Percentiles rank a stretch among this genome's conserved stretches.
phyloP scores from a whole-genome alignment of 2,113 vertebrate species.

The Tursiops truncatus region DNA sequence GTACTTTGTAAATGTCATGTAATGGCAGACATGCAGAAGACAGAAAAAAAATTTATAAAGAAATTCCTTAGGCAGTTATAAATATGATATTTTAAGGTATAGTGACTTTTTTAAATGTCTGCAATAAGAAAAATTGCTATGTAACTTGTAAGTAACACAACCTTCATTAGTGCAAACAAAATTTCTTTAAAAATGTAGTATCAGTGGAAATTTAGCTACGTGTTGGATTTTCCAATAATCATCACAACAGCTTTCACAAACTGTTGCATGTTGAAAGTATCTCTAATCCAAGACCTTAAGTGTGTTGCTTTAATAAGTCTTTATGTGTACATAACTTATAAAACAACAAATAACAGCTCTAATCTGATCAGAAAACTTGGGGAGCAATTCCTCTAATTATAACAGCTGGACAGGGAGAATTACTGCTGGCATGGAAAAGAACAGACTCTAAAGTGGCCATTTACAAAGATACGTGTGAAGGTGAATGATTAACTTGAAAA shows the following conservation, averaged over 20 bases:
- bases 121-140: background rate
- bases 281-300: background rate
- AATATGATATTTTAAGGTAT: background rate
- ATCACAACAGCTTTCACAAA: background rate
- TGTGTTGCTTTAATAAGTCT: background rate
- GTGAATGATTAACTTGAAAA: background rate
- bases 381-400: background rate
- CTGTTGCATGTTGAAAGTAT: background rate
- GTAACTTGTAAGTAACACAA: background rate
- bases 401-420: background rate
- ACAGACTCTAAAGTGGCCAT: background rate
- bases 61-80: background rate
- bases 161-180: background rate
- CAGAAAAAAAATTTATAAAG: background rate
- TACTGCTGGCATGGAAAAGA: background rate
- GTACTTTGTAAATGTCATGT: background rate
- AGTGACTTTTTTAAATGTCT: background rate
- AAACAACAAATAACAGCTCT: background rate
- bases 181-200: background rate
- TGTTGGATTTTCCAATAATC: background rate
- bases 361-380: background rate
- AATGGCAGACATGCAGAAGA: background rate
- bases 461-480: background rate
- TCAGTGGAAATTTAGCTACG: background rate
- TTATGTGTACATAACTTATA: background rate